These are phyloP conservation scores for Clitarchus hookeri DNA, from an alignment of 2,888 invertebrate genomes.

Conservation along the genomic window DNA sequence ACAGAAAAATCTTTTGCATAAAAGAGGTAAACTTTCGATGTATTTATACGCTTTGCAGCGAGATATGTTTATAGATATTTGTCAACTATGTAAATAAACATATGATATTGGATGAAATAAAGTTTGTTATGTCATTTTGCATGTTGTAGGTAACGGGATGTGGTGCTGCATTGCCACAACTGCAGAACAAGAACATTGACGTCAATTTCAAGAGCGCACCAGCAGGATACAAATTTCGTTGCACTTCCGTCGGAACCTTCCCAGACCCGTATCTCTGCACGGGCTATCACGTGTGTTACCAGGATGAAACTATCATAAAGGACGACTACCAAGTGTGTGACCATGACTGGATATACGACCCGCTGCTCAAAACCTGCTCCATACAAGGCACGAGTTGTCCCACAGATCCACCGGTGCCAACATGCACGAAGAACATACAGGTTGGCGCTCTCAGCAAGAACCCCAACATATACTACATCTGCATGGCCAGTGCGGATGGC, in stretches of 20 bases:
- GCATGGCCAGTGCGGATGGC: background rate
- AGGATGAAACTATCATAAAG: background rate
- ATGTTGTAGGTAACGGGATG: too few species aligned
- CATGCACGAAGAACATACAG: background rate
- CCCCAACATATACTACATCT: conserved; percentile 21
- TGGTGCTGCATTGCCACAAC: too few species aligned
- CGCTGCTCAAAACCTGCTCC: background rate
- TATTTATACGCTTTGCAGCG: too few species aligned
- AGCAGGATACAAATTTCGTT: background rate
- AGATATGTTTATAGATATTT: too few species aligned
- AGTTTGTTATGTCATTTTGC: too few species aligned
- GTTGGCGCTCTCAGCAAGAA: background rate
- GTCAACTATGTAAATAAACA: too few species aligned
- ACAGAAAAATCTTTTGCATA: too few species aligned
- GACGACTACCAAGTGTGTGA: conserved; percentile 18
- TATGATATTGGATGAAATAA: too few species aligned
- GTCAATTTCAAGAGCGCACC: background rate
- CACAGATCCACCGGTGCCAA: background rate
- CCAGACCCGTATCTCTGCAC: conserved; percentile 23
- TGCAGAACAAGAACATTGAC: too few species aligned
- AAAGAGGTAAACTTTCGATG: too few species aligned
- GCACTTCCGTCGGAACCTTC: conserved; percentile 6
- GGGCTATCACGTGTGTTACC: background rate
- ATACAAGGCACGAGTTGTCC: background rate
- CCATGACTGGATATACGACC: conserved; percentile 15